Conservation (phyloP, 2,797 vertebrate genomes). For the Gadopsis marmoratus region DNA sequence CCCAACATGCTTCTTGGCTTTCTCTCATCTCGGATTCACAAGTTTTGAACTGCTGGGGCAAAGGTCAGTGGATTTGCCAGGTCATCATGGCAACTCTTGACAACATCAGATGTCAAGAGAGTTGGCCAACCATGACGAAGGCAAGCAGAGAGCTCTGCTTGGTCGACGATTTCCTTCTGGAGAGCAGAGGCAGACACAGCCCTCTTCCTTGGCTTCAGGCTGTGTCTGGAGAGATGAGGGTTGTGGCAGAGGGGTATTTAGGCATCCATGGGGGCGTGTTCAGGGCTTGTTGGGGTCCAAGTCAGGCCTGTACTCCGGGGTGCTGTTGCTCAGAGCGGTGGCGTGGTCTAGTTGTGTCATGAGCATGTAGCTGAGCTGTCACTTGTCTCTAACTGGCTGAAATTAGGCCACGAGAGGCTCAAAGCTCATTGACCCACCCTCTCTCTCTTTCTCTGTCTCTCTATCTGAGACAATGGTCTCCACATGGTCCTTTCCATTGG, state of each 20-base stretch:
- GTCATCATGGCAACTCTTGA: slow-evolving; percentile 79
- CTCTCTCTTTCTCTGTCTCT: slow-evolving; percentile 35
- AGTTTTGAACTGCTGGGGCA: slow-evolving; percentile 79
- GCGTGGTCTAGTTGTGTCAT: slow-evolving; percentile 85
- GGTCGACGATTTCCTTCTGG: slow-evolving; percentile 55
- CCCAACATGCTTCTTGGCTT: slow-evolving; percentile 61
- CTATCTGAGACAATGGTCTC: slow-evolving; percentile 45
- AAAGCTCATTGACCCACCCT: slow-evolving; percentile 82
- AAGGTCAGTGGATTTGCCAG: slow-evolving; percentile 81
- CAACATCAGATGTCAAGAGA: slow-evolving; percentile 80
- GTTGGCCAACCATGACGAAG: slow-evolving; percentile 75
- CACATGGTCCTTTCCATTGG: slow-evolving; percentile 40
- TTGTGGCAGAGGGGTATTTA: slow-evolving; percentile 50
- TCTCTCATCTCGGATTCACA: slow-evolving; percentile 69
- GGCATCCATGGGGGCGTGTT: slow-evolving; percentile 45
- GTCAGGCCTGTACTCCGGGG: slow-evolving; percentile 54
- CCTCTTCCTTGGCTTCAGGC: slow-evolving; percentile 32
- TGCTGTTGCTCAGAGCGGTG: slow-evolving; percentile 59
- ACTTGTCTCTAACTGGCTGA: slow-evolving; percentile 85
- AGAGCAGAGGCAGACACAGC: slow-evolving; percentile 30
- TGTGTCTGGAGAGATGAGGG: slow-evolving; percentile 42
- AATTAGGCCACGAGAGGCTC: slow-evolving; percentile 73
- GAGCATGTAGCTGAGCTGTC: slow-evolving; percentile 81
- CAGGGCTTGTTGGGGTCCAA: slow-evolving; percentile 65
- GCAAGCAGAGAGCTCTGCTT: slow-evolving; percentile 56